A percentile compares a stretch with the other conserved stretches of the same genome.
phyloP scores from a whole-genome alignment of 2,888 invertebrate species.

The Zygaena filipendulae region DNA sequence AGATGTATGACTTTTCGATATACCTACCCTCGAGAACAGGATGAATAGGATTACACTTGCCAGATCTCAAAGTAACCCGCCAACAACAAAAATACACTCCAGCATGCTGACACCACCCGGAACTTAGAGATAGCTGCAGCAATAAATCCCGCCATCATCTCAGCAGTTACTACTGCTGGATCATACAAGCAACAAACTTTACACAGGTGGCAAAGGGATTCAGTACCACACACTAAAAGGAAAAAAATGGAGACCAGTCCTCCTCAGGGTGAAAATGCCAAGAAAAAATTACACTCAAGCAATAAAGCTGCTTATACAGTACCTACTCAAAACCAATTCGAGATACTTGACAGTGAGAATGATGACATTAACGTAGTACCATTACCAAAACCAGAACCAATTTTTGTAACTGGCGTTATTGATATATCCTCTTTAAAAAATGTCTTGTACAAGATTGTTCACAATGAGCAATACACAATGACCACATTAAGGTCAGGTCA shows the following conservation, averaged over 20 bases:
- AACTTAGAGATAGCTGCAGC: too few relatives aligned
- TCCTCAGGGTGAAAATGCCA: slow-evolving; percentile 3
- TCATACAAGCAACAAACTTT: too few relatives aligned
- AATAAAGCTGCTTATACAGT: slow-evolving; percentile 1
- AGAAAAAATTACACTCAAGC: slow-evolving; percentile 1
- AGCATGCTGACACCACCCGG: too few relatives aligned
- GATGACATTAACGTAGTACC: not conserved
- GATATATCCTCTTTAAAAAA: slow-evolving; percentile 5
- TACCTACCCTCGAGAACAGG: too few relatives aligned
- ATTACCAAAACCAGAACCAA: slow-evolving; percentile 11
- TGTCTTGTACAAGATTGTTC: not conserved
- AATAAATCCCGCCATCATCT: too few relatives aligned
- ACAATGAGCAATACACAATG: slow-evolving; percentile 3
- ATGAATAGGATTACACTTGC: too few relatives aligned
- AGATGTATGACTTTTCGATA: too few relatives aligned
- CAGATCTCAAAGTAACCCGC: too few relatives aligned
- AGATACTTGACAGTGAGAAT: slow-evolving; percentile 1
- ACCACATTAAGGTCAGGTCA: slow-evolving; percentile 12
- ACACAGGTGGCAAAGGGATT: slow-evolving; percentile 4
- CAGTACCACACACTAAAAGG: slow-evolving; percentile 2
- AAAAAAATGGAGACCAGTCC: slow-evolving; percentile 3
- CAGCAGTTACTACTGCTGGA: too few relatives aligned
- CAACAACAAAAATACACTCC: too few relatives aligned
- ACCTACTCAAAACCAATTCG: slow-evolving; percentile 4
- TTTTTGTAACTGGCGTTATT: slow-evolving; percentile 9